Base-by-base conservation (phyloP, 2,888 invertebrate species). In the Shargacucullia verbasci region DNA sequence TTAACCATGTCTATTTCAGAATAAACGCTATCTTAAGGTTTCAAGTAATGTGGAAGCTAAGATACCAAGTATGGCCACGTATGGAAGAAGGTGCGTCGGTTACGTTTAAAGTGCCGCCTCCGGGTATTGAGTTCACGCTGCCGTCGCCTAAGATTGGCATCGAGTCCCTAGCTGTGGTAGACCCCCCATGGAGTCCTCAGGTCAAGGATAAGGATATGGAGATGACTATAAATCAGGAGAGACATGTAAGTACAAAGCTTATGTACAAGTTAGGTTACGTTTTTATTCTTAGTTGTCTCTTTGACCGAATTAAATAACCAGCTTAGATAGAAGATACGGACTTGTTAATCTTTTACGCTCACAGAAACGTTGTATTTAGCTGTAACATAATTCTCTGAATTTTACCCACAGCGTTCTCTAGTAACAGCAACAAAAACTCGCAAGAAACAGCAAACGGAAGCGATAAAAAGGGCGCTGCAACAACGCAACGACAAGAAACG, bases 101-200 rank as follows among this genome's bases (percentile, higher is more conserved):
- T 60, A 97, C 98, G 0, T 99, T 99, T 88, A 99, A 99, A 94
- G 99, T 99, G 1, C 99, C 99, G 0, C 99, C 99, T 0, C 99
- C 99, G 0, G 98, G 99, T 14, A 99, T 99, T 61, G 99, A 99
- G 86, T 99, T 99, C 85, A 99, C 99, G 0, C 92, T 99, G 46
- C 99, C 99, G 0, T 99, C 99, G 0, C 99, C 99, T 0, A 99
- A 99, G 86, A 99, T 99, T 71, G 99, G 99, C 2, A 97, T 99
- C 37, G 99, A 98, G 89, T 97, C 98, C 29, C 91, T 98, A 60
- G 98, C 98, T 0, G 98, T 99, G 0, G 98, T 99, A 0, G 99
- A 99, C 94, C 99, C 99, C 10, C 99, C 99, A 0, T 99, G 99
- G 99, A 98, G 98, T 95, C 98, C 99, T 0, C 97, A 98, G 83